Conservation (phyloP, 2,797 vertebrate species). For the Hyperoplus lanceolatus region DNA sequence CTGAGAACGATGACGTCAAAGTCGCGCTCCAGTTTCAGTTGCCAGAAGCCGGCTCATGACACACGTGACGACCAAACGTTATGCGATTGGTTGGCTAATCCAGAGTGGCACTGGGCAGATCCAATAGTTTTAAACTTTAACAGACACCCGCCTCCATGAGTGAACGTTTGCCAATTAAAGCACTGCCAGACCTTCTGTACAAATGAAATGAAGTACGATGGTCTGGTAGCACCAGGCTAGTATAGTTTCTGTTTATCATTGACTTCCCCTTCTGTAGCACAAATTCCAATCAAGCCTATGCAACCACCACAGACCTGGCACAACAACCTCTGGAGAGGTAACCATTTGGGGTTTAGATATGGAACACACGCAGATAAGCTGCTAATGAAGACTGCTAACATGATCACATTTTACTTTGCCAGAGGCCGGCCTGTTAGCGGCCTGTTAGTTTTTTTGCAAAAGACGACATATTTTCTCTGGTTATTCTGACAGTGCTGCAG, state of each 20-base stretch:
- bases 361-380: slow-evolving; percentile 53
- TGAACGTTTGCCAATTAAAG: no score
- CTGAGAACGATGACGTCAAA: no score
- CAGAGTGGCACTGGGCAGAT: no score
- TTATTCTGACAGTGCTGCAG: slow-evolving; percentile 47
- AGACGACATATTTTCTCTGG: slow-evolving; percentile 46
- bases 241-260: slow-evolving; percentile 62
- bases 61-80: no score
- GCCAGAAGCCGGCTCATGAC: no score
- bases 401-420: slow-evolving; percentile 55
- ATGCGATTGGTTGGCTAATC: no score
- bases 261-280: slow-evolving; percentile 63
- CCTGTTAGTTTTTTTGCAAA: slow-evolving; percentile 52
- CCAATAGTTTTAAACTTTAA: no score
- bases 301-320: slow-evolving; percentile 68
- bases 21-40: no score
- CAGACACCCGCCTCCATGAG: no score
- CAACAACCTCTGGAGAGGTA: slow-evolving; percentile 45
- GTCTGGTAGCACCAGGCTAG: no score
- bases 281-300: slow-evolving; percentile 60
- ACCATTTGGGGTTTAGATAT: slow-evolving; percentile 33
- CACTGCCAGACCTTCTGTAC: no score
- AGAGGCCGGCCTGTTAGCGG: slow-evolving; percentile 67
- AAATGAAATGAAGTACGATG: no score
- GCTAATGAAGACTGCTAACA: slow-evolving; percentile 74